These are phyloP conservation scores for Nothocercus julius DNA, from an alignment of 2,113 vertebrate species.

Conservation along the genomic window DNA sequence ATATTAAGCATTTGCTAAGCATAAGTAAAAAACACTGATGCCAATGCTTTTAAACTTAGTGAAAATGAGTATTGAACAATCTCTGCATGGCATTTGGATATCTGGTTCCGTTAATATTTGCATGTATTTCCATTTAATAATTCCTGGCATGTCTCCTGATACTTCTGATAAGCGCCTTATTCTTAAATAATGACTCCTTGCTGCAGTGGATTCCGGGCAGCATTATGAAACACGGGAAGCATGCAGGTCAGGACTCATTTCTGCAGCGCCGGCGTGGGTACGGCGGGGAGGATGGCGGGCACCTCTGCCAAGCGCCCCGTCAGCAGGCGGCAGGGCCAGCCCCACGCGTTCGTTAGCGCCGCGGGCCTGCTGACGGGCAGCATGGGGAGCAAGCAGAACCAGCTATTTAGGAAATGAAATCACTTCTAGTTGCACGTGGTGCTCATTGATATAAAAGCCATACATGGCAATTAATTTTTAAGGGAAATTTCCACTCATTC, in stretches of 20 bases:
- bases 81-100: neutral
- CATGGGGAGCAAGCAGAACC: constrained; percentile 60
- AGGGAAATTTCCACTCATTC: constrained; percentile 8
- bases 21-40: neutral
- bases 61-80: neutral
- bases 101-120: constrained; percentile 33
- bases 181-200: constrained; percentile 62
- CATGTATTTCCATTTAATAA: constrained; percentile 23
- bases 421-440: constrained; percentile 3
- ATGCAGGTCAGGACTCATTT: constrained; percentile 65
- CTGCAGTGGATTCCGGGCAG: constrained; percentile 45
- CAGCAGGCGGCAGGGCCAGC: constrained; percentile 61
- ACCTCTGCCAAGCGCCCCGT: constrained; percentile 59
- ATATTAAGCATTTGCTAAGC: neutral
- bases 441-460: constrained; percentile 26
- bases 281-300: no score
- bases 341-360: constrained; percentile 59
- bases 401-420: constrained; percentile 64
- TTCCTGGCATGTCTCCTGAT: constrained; percentile 33
- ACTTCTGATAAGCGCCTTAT: constrained; percentile 26
- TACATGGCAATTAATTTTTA: constrained; percentile 29
- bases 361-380: constrained; percentile 55
- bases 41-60: neutral
- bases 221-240: constrained; percentile 38
- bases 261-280: neutral